Conservation (phyloP, 1,140 invertebrate genomes). For the Steinernema feltiae region DNA sequence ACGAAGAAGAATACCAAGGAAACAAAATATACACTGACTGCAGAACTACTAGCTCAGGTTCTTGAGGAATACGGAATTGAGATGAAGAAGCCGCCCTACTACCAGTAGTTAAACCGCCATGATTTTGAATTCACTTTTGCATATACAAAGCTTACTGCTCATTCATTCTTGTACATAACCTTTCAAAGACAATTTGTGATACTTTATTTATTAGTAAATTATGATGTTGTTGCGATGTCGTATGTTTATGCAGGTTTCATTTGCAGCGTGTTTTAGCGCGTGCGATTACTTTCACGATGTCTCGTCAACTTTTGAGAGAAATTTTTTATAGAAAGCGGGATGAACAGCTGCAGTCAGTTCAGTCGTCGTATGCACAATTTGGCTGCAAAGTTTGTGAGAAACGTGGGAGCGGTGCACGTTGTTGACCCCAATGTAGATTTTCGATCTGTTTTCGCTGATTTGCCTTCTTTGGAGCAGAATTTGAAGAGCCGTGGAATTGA, state of each 20-base stretch:
- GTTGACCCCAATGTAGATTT: not conserved
- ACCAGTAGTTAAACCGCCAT: not conserved
- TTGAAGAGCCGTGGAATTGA: not conserved
- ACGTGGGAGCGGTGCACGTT: not conserved
- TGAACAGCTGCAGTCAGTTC: not conserved
- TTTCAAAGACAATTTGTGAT: not conserved
- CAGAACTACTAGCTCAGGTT: constrained; percentile 27
- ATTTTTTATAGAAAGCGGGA: too few relatives aligned
- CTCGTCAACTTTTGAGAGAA: too few relatives aligned
- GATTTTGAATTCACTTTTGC: too few relatives aligned
- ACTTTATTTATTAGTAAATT: not conserved
- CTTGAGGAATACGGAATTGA: constrained; percentile 35
- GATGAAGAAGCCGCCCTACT: constrained; percentile 33
- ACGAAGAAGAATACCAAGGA: constrained; percentile 33
- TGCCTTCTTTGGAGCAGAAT: not conserved
- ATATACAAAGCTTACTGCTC: too few relatives aligned
- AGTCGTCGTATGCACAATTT: not conserved
- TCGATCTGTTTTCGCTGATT: not conserved
- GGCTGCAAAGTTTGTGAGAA: not conserved
- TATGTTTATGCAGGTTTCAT: too few relatives aligned
- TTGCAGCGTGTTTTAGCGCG: not conserved
- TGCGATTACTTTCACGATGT: too few relatives aligned
- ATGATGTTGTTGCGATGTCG: too few relatives aligned
- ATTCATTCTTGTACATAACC: not conserved
- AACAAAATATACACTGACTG: constrained; percentile 27